These are phyloP conservation scores for Phainopepla nitens DNA, from an alignment of 2,113 vertebrate genomes.

Conservation along the genomic window DNA sequence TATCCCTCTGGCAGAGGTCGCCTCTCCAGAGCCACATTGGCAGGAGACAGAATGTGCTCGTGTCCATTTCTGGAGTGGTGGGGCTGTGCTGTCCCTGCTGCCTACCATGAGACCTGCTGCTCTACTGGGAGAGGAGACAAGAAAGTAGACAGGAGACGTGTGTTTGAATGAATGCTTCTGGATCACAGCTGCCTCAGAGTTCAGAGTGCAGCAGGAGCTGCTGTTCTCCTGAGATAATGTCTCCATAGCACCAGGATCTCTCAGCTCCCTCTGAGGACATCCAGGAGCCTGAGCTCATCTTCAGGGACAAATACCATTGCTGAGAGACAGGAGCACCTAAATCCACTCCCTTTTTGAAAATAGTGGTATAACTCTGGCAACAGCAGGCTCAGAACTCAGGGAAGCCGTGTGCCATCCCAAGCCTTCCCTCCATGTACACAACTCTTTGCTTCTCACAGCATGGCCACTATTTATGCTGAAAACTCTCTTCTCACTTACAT, in stretches of 20 bases:
- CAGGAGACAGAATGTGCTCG: neutral
- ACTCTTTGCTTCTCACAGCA: neutral
- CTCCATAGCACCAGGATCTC: neutral
- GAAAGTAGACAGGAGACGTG: neutral
- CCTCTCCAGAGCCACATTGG: neutral
- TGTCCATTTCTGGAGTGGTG: neutral
- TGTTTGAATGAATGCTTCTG: neutral
- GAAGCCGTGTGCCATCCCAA: accelerated
- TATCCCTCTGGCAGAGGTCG: neutral
- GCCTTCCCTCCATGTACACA: neutral
- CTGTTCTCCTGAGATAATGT: accelerated
- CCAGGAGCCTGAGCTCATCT: neutral
- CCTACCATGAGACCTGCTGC: neutral
- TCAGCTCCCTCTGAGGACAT: neutral
- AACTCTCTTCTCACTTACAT: neutral
- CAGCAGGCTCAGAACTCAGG: neutral
- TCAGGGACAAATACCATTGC: neutral
- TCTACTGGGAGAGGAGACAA: neutral
- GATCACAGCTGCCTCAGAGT: accelerated
- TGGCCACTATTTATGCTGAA: neutral
- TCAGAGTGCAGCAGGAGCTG: neutral
- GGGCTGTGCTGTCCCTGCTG: neutral
- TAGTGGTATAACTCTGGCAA: neutral
- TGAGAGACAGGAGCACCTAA: neutral
- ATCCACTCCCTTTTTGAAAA: neutral